Evolutionary conservation across 1,140 invertebrate genomes (phyloP).

Genomic region (Polyergus mexicanus): DNA sequence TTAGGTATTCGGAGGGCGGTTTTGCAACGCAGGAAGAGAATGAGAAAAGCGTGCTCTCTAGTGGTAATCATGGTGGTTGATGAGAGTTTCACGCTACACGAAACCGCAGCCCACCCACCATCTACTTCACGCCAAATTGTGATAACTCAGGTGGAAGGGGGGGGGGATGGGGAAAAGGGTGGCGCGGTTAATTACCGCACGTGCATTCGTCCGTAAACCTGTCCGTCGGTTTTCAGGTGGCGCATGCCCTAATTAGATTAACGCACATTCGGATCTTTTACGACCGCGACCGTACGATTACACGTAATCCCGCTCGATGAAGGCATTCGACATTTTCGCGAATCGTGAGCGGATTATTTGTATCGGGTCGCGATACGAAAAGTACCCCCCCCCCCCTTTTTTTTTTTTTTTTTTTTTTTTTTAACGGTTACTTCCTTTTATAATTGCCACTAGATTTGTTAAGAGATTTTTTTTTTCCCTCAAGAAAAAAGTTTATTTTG

Average conservation of each 20-base stretch:
- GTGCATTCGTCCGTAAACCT: conserved; percentile 75
- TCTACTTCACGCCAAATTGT: conserved; percentile 78
- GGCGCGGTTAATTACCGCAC: conserved; percentile 77
- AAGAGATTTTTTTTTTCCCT: neutral
- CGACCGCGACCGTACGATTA: neutral
- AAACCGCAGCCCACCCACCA: conserved; percentile 77
- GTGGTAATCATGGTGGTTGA: conserved; percentile 83
- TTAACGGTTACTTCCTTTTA: neutral
- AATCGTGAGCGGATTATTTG: neutral
- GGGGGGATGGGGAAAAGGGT: neutral
- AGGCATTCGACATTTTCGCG: neutral
- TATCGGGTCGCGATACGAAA: neutral
- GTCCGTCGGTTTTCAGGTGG: neutral
- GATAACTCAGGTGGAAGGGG: conserved; percentile 72
- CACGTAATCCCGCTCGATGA: neutral
- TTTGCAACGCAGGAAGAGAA: conserved; percentile 51
- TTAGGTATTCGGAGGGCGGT: neutral
- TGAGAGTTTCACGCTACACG: conserved; percentile 82
- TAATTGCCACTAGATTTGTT: neutral
- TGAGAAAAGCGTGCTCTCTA: conserved; percentile 62
- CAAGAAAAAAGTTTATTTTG: neutral
- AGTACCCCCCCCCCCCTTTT: too few species aligned
- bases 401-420: too few species aligned
- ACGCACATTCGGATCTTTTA: neutral
- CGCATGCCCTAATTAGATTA: neutral